Base-by-base conservation (phyloP, 2,113 vertebrate genomes). In the Nibea coibor region DNA sequence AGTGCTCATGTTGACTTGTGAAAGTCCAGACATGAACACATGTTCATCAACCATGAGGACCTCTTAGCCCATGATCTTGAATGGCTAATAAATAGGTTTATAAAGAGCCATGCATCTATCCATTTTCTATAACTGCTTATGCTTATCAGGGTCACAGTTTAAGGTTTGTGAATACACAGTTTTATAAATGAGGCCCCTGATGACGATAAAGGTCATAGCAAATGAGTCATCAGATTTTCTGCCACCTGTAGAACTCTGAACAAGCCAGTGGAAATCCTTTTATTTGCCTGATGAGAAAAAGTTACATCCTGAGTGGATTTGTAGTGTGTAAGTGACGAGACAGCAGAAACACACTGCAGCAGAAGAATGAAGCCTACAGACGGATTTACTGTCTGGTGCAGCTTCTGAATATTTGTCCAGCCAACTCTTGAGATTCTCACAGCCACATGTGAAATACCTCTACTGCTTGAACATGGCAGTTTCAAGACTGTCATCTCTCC, bases 381-480 rank as follows among this genome's bases (percentile, higher is more conserved):
- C 45, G 35, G 63, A 71, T 59, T 58, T 42, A 66, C 54, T 72
- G 65, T 85, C 63, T 65, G 47, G 62, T 75, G 66, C 66, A 48
- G 66, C 74, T 51, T 56, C 42, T 75, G 69, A 71, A 19, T 84
- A 42, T 85, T 89, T 75, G 72, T 69, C 48, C 63, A 77, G 78
- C 42, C 43, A 74, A 58, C 61, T 48, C 68, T 62, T 43, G 20
- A 50, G 67, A 72, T 24, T 39, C 50, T 86, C 50, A 71, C 81
- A 83, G 20, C 15, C 59, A 59, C 78, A 59, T 86, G 81, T 64
- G 54, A 91, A 91, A 91, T 89, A 86, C 72, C 71, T 75, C 66
- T 75, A 50, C 58, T 58, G 62, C 50, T 80, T 78, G 68, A 83
- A 43, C 70, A 45, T 28, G 19, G 56, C 71, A 45, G 42, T 47